A percentile compares a stretch with the other conserved stretches of the same genome.
phyloP scores from a whole-genome alignment of 2,113 vertebrate genomes.

The Pteruthius melanotis region DNA sequence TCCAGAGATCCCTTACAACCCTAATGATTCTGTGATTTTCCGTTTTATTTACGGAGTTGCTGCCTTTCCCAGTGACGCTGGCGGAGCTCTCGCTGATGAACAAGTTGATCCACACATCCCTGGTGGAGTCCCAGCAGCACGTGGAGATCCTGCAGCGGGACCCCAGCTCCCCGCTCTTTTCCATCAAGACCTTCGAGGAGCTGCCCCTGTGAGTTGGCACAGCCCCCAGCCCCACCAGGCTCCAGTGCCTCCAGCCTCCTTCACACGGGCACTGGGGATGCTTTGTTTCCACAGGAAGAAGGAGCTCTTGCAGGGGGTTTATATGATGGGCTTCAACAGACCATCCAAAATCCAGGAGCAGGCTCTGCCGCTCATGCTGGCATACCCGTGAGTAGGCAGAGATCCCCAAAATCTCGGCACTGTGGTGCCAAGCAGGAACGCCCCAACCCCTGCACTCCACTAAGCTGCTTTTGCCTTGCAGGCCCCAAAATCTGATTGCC shows the following conservation, averaged over 20 bases:
- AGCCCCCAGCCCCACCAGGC: accelerated
- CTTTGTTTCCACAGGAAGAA: constrained; percentile 60
- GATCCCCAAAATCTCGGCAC: background rate
- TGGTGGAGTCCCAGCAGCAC: constrained; percentile 70
- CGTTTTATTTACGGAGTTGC: background rate
- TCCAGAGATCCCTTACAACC: background rate
- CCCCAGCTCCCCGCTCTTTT: constrained; percentile 75
- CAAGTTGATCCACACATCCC: constrained; percentile 73
- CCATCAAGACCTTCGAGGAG: constrained; percentile 73
- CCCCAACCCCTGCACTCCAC: accelerated
- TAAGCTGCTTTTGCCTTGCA: constrained; percentile 48
- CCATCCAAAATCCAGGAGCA: constrained; percentile 79
- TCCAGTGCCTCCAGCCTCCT: accelerated
- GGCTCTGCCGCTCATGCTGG: constrained; percentile 76
- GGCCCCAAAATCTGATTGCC: constrained; percentile 80
- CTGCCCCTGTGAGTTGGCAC: constrained; percentile 69
- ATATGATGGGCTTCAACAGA: constrained; percentile 77
- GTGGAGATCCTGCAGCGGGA: constrained; percentile 77
- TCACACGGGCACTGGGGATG: accelerated
- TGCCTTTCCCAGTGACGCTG: constrained; percentile 11
- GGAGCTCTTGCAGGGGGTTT: constrained; percentile 70
- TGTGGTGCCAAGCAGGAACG: background rate
- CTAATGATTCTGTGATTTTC: background rate
- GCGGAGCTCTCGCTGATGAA: constrained; percentile 74
- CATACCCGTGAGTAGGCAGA: constrained; percentile 72